phyloP scores from a whole-genome alignment of 2,888 invertebrate species.

The Scaptomyza caliginosa region DNA sequence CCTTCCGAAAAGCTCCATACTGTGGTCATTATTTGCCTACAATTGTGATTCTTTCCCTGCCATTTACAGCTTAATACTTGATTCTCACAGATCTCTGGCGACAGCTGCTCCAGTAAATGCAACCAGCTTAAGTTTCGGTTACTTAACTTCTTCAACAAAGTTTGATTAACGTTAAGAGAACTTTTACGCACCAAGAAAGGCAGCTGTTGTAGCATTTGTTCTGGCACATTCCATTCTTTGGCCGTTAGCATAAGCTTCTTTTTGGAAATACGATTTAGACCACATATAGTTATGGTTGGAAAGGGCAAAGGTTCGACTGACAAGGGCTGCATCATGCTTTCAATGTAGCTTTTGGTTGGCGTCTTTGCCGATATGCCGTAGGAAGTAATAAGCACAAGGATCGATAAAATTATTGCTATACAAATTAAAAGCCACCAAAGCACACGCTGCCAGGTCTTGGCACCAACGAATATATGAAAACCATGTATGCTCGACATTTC shows the following conservation, averaged over 20 bases:
- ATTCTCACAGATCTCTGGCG: constrained; percentile 85
- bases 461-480: constrained; percentile 73
- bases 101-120: constrained; percentile 75
- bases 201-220: constrained; percentile 50
- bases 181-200: constrained; percentile 36
- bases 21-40: constrained; percentile 85
- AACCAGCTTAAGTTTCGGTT: constrained; percentile 19
- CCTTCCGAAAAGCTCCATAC: constrained; percentile 84
- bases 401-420: constrained; percentile 85
- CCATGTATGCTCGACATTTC: constrained; percentile 82
- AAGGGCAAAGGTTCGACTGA: constrained; percentile 84
- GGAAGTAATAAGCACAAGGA: constrained; percentile 85
- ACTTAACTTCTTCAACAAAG: neutral
- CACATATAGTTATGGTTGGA: constrained; percentile 86
- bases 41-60: constrained; percentile 85
- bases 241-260: constrained; percentile 74
- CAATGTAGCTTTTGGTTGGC: constrained; percentile 86
- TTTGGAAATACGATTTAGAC: constrained; percentile 85
- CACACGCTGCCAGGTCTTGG: constrained; percentile 74
- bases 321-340: constrained; percentile 84
- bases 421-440: constrained; percentile 86
- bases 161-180: neutral
- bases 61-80: constrained; percentile 86
- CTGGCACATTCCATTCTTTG: constrained; percentile 81
- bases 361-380: constrained; percentile 86